Percentiles rank a stretch among this genome's conserved stretches.
Conservation (phyloP, 2,888 invertebrate species). For the Microdon myrmicae region DNA sequence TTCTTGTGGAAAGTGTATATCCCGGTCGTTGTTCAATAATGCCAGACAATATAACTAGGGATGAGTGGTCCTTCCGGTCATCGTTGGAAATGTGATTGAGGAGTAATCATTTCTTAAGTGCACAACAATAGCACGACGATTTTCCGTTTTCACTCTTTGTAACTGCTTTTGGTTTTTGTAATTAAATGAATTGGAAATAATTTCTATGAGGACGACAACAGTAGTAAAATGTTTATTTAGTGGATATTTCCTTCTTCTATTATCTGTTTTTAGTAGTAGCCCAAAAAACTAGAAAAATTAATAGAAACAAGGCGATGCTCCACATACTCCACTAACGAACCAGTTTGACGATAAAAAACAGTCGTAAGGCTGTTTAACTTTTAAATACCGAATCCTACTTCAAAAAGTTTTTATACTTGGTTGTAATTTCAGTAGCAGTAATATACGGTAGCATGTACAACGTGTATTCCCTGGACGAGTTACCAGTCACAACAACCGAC, state of each 20-base stretch:
- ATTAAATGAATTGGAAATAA: conserved; percentile 25
- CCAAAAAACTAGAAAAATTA: too few species aligned
- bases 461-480: conserved; percentile 38
- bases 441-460: conserved; percentile 8
- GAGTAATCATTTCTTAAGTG: conserved; percentile 40
- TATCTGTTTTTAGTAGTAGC: too few species aligned
- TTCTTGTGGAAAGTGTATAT: conserved; percentile 34
- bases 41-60: too few species aligned
- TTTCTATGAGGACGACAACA: neutral
- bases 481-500: conserved; percentile 15
- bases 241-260: conserved; percentile 2
- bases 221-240: neutral
- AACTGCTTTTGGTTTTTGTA: conserved; percentile 3
- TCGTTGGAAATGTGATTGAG: conserved; percentile 44
- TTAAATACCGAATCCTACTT: too few species aligned
- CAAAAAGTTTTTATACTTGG: conserved; percentile 5
- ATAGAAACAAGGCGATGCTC: too few species aligned
- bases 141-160: neutral
- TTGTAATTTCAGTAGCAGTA: conserved; percentile 28
- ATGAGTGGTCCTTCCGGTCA: conserved; percentile 25
- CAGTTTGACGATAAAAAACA: too few species aligned
- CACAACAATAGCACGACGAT: conserved; percentile 17
- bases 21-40: too few species aligned
- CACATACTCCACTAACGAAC: too few species aligned
- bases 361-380: too few species aligned